phyloP scores from a whole-genome alignment of 2,797 vertebrate genomes.

The Malurus splendens region DNA sequence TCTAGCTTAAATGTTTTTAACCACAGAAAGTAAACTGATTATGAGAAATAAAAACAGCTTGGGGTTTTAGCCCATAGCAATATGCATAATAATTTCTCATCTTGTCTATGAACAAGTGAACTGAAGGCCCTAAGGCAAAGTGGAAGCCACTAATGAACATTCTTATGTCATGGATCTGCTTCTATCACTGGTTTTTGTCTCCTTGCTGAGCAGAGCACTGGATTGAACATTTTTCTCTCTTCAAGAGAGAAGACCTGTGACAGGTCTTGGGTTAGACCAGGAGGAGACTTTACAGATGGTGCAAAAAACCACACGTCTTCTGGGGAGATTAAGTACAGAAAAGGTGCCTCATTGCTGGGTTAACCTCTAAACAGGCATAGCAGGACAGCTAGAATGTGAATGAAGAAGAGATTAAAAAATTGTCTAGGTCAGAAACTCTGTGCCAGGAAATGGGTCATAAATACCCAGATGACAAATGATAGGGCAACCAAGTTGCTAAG shows the following conservation, averaged over 20 bases:
- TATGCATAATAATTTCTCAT: background rate
- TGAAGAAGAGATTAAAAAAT: background rate
- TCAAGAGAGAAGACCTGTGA: background rate
- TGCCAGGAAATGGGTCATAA: background rate
- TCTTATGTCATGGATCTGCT: background rate
- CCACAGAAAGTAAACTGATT: background rate
- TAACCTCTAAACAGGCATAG: background rate
- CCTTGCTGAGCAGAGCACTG: background rate
- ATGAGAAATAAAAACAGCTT: background rate
- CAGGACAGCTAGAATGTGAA: background rate
- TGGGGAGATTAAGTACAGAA: background rate
- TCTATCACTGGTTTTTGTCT: background rate
- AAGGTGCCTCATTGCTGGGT: background rate
- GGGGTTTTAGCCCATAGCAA: background rate
- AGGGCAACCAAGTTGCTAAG: background rate
- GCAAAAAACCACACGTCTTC: background rate
- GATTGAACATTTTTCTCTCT: background rate
- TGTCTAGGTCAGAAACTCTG: background rate
- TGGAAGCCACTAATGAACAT: background rate
- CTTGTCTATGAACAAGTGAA: background rate
- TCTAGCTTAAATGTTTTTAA: background rate
- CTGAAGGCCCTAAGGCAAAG: background rate
- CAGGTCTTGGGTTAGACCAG: background rate
- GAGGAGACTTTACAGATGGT: background rate
- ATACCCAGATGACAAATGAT: background rate